A percentile compares a stretch with the other conserved stretches of the same genome.
Conservation (phyloP, 2,113 vertebrate genomes). For the Numenius arquata region DNA sequence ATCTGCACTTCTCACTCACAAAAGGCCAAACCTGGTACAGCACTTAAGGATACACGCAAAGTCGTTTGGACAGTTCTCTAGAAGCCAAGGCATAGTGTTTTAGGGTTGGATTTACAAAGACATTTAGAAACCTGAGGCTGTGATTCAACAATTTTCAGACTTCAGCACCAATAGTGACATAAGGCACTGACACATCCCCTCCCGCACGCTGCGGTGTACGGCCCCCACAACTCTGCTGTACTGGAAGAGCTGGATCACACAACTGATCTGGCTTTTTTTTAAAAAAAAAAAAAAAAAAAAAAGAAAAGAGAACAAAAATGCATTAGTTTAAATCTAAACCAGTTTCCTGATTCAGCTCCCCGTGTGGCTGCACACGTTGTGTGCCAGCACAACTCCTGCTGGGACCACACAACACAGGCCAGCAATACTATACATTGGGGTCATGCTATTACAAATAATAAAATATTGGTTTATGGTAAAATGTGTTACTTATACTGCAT, state of each 20-base stretch:
- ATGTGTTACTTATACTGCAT: neutral
- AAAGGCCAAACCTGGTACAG: constrained; percentile 51
- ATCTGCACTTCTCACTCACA: constrained; percentile 61
- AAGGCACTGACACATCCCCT: constrained; percentile 57
- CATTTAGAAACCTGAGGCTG: constrained; percentile 32
- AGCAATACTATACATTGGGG: neutral
- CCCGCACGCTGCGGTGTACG: neutral
- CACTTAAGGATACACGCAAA: neutral
- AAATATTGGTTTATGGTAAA: neutral
- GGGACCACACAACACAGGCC: neutral
- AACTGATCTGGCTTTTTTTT: neutral
- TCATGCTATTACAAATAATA: neutral
- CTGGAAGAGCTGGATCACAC: constrained; percentile 16
- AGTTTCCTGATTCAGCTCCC: neutral
- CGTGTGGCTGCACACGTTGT: neutral
- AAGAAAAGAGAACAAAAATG: neutral
- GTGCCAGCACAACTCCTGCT: neutral
- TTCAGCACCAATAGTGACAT: constrained; percentile 41
- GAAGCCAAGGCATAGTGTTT: constrained; percentile 34
- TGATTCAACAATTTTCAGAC: constrained; percentile 49
- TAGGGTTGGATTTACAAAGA: constrained; percentile 32
- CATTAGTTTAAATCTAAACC: neutral
- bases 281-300: neutral
- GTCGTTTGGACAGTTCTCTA: constrained; percentile 6
- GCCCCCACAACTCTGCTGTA: constrained; percentile 31